Percentiles rank a stretch among this genome's conserved stretches.
Conservation (phyloP, 2,113 vertebrate genomes). For the Laticauda laticaudata region DNA sequence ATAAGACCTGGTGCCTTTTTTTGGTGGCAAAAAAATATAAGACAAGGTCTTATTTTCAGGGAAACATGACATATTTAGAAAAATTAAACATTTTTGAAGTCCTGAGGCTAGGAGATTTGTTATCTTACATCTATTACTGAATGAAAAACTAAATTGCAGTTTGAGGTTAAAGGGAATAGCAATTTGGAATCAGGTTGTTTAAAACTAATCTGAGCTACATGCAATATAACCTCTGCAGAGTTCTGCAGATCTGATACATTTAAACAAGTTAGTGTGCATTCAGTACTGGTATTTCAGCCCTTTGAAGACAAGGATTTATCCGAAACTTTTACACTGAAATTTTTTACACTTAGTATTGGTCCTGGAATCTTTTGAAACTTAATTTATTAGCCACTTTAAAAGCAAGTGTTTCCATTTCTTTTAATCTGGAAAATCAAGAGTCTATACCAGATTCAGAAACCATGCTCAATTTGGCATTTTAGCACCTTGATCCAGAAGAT, state of each 20-base stretch:
- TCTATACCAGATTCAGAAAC: too few relatives aligned
- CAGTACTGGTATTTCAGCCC: not conserved
- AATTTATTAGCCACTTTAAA: not conserved
- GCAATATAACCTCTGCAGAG: not conserved
- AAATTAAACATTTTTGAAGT: too few relatives aligned
- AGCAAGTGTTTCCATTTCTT: constrained; percentile 2
- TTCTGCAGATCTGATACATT: not conserved
- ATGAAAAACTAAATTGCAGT: not conserved
- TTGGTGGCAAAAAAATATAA: too few relatives aligned
- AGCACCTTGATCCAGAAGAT: not conserved
- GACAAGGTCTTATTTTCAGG: too few relatives aligned
- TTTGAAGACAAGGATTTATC: not conserved
- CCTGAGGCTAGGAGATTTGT: too few relatives aligned
- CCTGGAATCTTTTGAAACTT: not conserved
- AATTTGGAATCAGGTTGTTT: not conserved
- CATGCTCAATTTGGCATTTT: not conserved
- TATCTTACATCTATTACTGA: too few relatives aligned
- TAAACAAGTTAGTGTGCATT: not conserved
- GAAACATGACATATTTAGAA: too few relatives aligned
- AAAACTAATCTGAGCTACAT: not conserved
- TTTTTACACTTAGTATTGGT: not conserved
- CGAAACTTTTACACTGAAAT: not conserved
- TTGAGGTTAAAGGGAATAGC: not conserved
- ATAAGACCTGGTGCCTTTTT: too few relatives aligned
- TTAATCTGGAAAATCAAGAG: not conserved